A percentile compares a stretch with the other conserved stretches of the same genome.
These are phyloP conservation scores for Thymelicus acteon DNA, from an alignment of 2,888 invertebrate genomes.

Conservation along the genomic window DNA sequence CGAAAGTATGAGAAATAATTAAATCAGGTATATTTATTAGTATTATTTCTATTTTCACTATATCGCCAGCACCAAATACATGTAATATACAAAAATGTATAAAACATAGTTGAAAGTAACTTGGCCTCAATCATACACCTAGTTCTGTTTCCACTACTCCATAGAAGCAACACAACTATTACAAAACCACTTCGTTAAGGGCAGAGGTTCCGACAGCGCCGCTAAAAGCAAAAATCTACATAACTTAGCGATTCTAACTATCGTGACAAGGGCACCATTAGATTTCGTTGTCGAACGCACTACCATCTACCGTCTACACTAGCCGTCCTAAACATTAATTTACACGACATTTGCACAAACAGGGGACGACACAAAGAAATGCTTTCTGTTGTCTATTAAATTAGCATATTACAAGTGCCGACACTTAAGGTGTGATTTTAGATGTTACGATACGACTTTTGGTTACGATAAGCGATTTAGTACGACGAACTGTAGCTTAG, in stretches of 20 bases:
- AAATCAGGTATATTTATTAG: too few species aligned
- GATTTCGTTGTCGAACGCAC: constrained; percentile 12
- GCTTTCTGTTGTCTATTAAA: constrained; percentile 74
- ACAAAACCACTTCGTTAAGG: not conserved
- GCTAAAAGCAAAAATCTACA: constrained; percentile 19
- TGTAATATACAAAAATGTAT: too few species aligned
- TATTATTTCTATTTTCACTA: too few species aligned
- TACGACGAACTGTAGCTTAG: too few species aligned
- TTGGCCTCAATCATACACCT: too few species aligned
- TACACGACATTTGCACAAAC: constrained; percentile 35
- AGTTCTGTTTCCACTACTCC: too few species aligned
- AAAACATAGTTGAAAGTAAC: too few species aligned
- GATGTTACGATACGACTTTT: not conserved
- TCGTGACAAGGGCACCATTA: constrained; percentile 16
- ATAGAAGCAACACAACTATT: too few species aligned
- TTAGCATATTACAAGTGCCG: constrained; percentile 74
- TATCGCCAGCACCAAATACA: too few species aligned
- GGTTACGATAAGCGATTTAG: too few species aligned
- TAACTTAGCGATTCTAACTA: constrained; percentile 16
- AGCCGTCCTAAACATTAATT: constrained; percentile 29
- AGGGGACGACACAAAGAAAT: constrained; percentile 67
- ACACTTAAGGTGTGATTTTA: constrained; percentile 39
- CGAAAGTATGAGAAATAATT: too few species aligned
- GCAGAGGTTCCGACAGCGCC: not conserved
- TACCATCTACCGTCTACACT: too few species aligned